Base-by-base conservation (phyloP, 2,113 vertebrate species). In the Petrocephalus zakoni region DNA sequence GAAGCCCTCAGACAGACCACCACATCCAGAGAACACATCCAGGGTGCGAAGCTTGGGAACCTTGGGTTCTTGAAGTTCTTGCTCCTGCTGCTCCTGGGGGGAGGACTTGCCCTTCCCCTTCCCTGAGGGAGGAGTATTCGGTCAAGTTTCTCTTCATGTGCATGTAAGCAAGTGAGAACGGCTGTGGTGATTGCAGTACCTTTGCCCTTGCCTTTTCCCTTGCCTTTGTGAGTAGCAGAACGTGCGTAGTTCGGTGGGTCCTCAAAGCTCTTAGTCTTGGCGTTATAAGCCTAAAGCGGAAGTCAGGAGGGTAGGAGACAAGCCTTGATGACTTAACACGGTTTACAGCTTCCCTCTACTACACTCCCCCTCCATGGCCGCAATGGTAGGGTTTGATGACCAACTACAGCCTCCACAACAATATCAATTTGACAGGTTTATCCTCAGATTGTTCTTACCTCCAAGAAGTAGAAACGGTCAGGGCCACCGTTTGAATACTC, bases 141-240 rank as follows among this genome's bases (percentile, higher is more conserved):
- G 56, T 47, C n/a, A 11, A 3, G 4, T 34, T 34, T 47, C 17
- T n/a, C 4, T 21, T 83, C 11, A 42, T 49, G 81, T 21, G 46
- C 17, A 47, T 83, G 37, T 42, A 49, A 8, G 51, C 1, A 11
- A 53, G 11, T 13, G 84, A 85, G 25, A 34, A 51, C 11, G 47
- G 61, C 72, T 19, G 51, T 8, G n/a, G 53, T 0, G 55, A 53
- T 87, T 72, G 4, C 29, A 42, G 10, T 90, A 98, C 97, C 98
- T 97, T 99, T 99, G 5, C 98, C 98, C 90, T 99, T 99, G 1
- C 98, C 98, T 81, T 98, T 98, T 6, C 97, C 97, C 88, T 99
- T 99, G 82, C 98, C 98, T 93, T 98, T 99, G 49, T 95, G 93
- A 10, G 95, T 94, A 0, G 95, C 94, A 47, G 94, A 98, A 25